A percentile compares a stretch with the other conserved stretches of the same genome.
Conservation (phyloP, 2,888 invertebrate species). For the Caenorhabditis uteleia region DNA sequence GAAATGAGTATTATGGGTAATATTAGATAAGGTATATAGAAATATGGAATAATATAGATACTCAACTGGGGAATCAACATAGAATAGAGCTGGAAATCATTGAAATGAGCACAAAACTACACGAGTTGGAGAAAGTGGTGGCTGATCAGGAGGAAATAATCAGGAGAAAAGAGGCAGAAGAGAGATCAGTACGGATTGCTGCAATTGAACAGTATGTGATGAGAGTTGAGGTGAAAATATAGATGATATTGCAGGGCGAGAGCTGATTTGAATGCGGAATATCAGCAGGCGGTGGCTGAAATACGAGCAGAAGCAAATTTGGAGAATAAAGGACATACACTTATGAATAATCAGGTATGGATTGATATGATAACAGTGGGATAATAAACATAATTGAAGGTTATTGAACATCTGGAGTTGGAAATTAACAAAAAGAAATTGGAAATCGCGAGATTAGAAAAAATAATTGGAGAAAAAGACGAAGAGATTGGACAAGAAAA, state of each 20-base stretch:
- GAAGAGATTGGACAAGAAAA: slow-evolving; percentile 22
- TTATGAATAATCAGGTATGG: slow-evolving; percentile 43
- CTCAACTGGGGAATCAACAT: slow-evolving; percentile 48
- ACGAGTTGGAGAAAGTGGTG: slow-evolving; percentile 18
- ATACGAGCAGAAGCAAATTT: slow-evolving; percentile 30
- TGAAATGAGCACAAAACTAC: slow-evolving; percentile 43
- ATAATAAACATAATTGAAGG: slow-evolving; percentile 3
- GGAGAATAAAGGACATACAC: slow-evolving; percentile 39
- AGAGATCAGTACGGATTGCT: slow-evolving; percentile 33
- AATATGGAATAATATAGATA: slow-evolving; percentile 19
- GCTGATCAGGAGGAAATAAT: slow-evolving; percentile 41
- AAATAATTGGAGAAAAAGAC: slow-evolving; percentile 19
- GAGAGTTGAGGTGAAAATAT: too few relatives aligned
- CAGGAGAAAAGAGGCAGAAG: slow-evolving; percentile 41
- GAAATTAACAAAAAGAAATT: slow-evolving; percentile 23
- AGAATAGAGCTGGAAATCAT: slow-evolving; percentile 44
- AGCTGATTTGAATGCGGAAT: slow-evolving; percentile 31
- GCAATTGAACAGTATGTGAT: slow-evolving; percentile 38
- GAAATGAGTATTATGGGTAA: slow-evolving; percentile 42
- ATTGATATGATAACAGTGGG: not conserved
- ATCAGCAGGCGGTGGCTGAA: slow-evolving; percentile 32
- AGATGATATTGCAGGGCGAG: slow-evolving; percentile 31
- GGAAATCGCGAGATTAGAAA: slow-evolving; percentile 24
- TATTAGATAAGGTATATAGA: not conserved
- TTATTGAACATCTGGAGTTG: slow-evolving; percentile 39